Conservation (phyloP, 2,888 invertebrate genomes). For the Platycheirus albimanus region DNA sequence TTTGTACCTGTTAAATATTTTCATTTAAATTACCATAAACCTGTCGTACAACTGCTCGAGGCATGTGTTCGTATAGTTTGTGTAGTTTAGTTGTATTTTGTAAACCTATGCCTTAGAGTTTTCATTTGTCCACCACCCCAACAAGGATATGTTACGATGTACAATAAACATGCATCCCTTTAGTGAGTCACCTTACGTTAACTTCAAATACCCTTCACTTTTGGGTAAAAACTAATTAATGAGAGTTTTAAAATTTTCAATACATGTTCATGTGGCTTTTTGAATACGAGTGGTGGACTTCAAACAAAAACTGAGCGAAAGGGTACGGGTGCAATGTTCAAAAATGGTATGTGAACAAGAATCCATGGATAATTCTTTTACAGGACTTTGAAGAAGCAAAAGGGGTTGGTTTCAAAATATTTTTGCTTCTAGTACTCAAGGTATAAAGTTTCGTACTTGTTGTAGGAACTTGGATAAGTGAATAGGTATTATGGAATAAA, state of each 20-base stretch:
- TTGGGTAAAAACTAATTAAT: conserved; percentile 69
- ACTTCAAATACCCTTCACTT: conserved; percentile 13
- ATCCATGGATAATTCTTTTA: too few relatives aligned
- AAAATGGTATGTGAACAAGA: conserved; percentile 5
- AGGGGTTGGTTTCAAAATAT: conserved; percentile 13
- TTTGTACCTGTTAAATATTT: conserved; percentile 71
- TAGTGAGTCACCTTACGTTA: conserved; percentile 57
- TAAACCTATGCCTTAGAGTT: not conserved
- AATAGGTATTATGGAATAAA: too few relatives aligned
- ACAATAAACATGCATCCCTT: conserved; percentile 17
- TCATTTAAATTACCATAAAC: conserved; percentile 61
- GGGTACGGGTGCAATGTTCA: not conserved
- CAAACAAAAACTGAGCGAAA: conserved; percentile 44
- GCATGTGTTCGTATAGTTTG: conserved; percentile 32
- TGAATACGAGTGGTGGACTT: conserved; percentile 55
- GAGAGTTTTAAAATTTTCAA: conserved; percentile 66
- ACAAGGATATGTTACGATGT: conserved; percentile 29
- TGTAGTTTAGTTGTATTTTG: too few relatives aligned
- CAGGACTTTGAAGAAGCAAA: conserved; percentile 7
- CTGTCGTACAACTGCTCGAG: not conserved
- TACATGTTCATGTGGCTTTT: conserved; percentile 62
- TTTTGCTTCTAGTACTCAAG: too few relatives aligned
- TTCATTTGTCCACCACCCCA: conserved; percentile 37
- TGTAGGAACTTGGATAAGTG: too few relatives aligned
- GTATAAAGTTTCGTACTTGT: too few relatives aligned